Conservation (phyloP, 2,888 invertebrate species). For the Lysandra bellargus region DNA sequence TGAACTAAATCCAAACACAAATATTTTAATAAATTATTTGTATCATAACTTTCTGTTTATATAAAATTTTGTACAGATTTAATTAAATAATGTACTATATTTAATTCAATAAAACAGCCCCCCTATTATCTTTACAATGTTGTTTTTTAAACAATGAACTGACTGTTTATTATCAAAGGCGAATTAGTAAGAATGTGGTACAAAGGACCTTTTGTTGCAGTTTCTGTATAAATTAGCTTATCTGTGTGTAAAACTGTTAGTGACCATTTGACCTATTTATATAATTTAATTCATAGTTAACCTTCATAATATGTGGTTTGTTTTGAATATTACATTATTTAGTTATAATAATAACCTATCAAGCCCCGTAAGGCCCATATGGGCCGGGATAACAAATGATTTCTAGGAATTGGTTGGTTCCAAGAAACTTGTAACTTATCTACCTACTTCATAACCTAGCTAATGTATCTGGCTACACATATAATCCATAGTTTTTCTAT, state of each 20-base stretch:
- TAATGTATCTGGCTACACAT: too few species aligned
- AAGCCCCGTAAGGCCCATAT: too few species aligned
- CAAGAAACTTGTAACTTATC: too few species aligned
- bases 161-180: background rate
- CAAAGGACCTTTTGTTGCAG: background rate
- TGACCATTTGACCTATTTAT: background rate
- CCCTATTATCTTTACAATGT: background rate
- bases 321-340: background rate
- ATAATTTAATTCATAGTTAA: background rate
- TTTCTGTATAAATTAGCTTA: background rate
- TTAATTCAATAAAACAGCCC: background rate
- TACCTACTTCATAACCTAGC: too few species aligned
- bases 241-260: background rate
- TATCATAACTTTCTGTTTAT: background rate
- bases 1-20: background rate
- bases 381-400: too few species aligned
- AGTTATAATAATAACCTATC: background rate
- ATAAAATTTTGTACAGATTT: background rate
- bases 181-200: background rate
- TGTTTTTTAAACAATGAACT: background rate
- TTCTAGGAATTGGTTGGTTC: too few species aligned
- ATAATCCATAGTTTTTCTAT: too few species aligned
- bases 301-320: background rate
- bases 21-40: background rate
- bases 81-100: background rate